Evolutionary conservation across 2,797 vertebrate species (phyloP), one percentile per base, ranked within the genome.

Genomic region (Hippoglossus hippoglossus): DNA sequence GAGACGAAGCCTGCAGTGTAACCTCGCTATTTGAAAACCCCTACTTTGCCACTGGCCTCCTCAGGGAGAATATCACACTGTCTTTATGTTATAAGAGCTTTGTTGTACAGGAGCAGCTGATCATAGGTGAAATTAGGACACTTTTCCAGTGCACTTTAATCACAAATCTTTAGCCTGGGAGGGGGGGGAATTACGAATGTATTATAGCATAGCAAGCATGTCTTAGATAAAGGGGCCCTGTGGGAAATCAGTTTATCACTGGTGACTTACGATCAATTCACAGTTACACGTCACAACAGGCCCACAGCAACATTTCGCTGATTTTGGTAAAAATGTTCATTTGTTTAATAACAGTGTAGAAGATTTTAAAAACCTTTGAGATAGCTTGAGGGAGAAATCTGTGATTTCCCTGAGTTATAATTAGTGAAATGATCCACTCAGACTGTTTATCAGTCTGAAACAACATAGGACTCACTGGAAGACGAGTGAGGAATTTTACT

Each of bases 211-310:
- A 81, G 67, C 64, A 22, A 76, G 53, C n/a, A 52, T 64, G 64
- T 34, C 44, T 81, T 63, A 81, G 59, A 84, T 80, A 66, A 85
- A 75, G 60, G 54, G 64, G 61, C 51, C 58, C 39, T 47, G 70
- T 60, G 66, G 74, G 78, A 82, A 80, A 86, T 73, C 18, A 72
- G 61, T 56, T 75, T 71, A 82, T 69, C 60, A 31, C 74, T 77
- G 71, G 73, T 73, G 66, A 79, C 76, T 80, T 22, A 44, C 31
- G 67, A 2, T 44, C 13, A 67, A 72, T 66, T 67, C 46, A 71
- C 70, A 77, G 54, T 53, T 53, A 61, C 5, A 31, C 53, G 66
- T 31, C 22, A 52, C 39, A 70, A 55, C 8, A 12, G 34, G 6
- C 4, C 11, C 36, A 39, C 8, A 39, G 36, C 36, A 39, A 39